Percentiles rank a stretch among this genome's conserved stretches.
Evolutionary conservation across 2,797 vertebrate species (phyloP).

Genomic region (Serranus cabrilla): DNA sequence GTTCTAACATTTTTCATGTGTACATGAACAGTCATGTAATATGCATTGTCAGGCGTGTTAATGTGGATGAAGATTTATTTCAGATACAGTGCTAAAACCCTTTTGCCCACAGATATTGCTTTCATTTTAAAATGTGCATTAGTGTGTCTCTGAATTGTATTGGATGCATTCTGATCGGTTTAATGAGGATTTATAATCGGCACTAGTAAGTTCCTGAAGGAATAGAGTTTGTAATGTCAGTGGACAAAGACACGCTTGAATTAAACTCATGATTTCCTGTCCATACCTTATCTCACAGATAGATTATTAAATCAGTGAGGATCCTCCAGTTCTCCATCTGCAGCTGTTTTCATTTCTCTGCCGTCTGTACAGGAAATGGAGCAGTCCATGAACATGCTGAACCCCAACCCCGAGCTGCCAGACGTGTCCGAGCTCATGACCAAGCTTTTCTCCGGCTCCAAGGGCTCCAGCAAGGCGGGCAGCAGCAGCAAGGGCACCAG

Average conservation of each 20-base stretch:
- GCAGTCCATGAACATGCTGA: conserved; percentile 99
- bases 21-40: too few species aligned
- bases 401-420: conserved; percentile 98
- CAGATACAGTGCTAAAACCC: too few species aligned
- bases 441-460: conserved; percentile 96
- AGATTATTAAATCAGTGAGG: neutral
- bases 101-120: too few species aligned
- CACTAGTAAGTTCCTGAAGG: neutral
- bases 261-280: neutral
- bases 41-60: too few species aligned
- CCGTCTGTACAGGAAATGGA: conserved; percentile 93
- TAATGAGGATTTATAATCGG: neutral
- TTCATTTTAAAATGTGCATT: neutral
- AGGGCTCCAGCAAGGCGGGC: conserved; percentile 93
- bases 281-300: neutral
- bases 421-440: conserved; percentile 99
- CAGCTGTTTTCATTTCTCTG: conserved; percentile 12
- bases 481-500: conserved; percentile 93
- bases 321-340: neutral
- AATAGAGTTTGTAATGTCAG: neutral
- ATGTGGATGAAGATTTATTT: too few species aligned
- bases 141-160: neutral
- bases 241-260: neutral
- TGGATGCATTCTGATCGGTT: neutral
- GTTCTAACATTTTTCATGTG: too few species aligned